Base-by-base conservation (phyloP, 2,888 invertebrate species). In the Lepidocyrtinus sp. region DNA sequence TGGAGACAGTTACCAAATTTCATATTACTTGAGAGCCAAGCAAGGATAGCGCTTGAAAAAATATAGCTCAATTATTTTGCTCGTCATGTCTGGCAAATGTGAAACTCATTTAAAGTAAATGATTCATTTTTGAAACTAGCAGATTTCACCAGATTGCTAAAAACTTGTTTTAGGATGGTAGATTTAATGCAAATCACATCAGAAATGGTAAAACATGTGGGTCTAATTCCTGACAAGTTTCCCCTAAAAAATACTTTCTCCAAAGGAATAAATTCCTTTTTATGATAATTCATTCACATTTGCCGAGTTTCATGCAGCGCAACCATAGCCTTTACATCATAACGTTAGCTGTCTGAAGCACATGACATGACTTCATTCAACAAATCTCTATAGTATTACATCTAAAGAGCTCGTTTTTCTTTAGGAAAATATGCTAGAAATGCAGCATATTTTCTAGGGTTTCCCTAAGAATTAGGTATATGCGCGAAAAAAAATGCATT, bases 401-500 rank as follows among this genome's bases (percentile, higher is more conserved):
- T 36, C 5, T n/a, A 36, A 12, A 36, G 12, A 36, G 36, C 36
- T 7, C 36, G 5, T 36, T 36, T 36, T 36, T 36, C 36, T 36
- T 36, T 36, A 12, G 12, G 36, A 12, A 12, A 36, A 36, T 36
- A 36, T 36, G 36, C n/a, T n/a, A n/a, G n/a, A n/a, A 36, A 36
- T 7, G 12, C 36, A 36, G 5, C 5, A 36, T 12, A 36, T 36
- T 36, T 36, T 36, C 36, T 36, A 36, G 36, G 5, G n/a, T 21
- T n/a, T 22, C 19, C 24, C n/a, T n/a, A n/a, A n/a, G n/a, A n/a
- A n/a, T n/a, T n/a, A n/a, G n/a, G n/a, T n/a, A n/a, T n/a, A n/a
- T n/a, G n/a, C n/a, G n/a, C n/a, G n/a, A 36, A 27, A 27, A 36
- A n/a, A 36, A 65, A 36, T 65, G 26, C 36, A 27, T 65, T 62